Evolutionary conservation across 1,140 invertebrate species (phyloP).

Genomic region (Neuroterus valhalla): DNA sequence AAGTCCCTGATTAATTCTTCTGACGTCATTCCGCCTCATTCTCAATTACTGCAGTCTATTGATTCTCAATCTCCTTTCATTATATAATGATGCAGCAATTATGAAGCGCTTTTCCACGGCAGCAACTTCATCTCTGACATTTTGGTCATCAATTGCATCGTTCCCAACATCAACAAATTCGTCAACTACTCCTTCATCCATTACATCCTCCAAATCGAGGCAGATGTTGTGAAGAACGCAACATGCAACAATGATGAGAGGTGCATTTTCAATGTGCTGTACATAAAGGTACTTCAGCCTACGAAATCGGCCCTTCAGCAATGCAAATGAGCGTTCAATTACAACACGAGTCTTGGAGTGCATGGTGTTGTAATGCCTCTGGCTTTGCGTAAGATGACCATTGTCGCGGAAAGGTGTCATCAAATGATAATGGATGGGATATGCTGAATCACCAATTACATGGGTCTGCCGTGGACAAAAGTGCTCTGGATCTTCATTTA

Average conservation of each 20-base stretch:
- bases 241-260: conserved; percentile 57
- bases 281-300: conserved; percentile 57
- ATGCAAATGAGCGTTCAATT: conserved; percentile 61
- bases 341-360: conserved; percentile 51
- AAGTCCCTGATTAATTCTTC: too few relatives aligned
- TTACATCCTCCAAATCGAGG: conserved; percentile 45
- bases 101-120: too few relatives aligned
- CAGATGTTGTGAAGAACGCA: conserved; percentile 67
- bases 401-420: conserved; percentile 60
- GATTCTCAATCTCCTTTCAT: too few relatives aligned
- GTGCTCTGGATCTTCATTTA: conserved; percentile 36
- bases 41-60: too few relatives aligned
- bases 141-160: too few relatives aligned
- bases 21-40: too few relatives aligned
- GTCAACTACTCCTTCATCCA: neutral
- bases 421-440: conserved; percentile 55
- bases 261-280: conserved; percentile 46
- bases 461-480: conserved; percentile 31
- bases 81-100: too few relatives aligned
- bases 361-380: conserved; percentile 57
- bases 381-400: conserved; percentile 54
- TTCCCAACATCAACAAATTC: too few relatives aligned
- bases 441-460: conserved; percentile 62
- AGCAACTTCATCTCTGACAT: too few relatives aligned
- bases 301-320: conserved; percentile 61